phyloP scores from a whole-genome alignment of 2,888 invertebrate species.

The Pyrochroa serraticornis region DNA sequence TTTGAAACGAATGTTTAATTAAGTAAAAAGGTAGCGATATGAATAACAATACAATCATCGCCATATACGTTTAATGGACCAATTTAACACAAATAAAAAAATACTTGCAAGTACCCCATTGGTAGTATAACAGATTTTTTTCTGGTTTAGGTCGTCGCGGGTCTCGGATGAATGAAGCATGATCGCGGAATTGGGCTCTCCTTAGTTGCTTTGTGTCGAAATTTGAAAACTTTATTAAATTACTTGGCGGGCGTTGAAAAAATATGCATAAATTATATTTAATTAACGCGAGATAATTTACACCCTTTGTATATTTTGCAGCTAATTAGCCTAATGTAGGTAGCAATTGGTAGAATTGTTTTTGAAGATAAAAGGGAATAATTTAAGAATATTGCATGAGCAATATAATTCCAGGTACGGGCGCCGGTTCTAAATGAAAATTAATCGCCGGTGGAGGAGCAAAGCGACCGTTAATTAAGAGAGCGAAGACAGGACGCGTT shows the following conservation, averaged over 20 bases:
- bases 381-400: conserved; percentile 41
- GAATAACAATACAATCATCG: no score
- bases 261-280: conserved; percentile 29
- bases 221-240: conserved; percentile 22
- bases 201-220: not conserved
- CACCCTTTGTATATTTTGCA: conserved; percentile 29
- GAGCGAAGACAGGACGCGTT: conserved; percentile 40
- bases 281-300: conserved; percentile 28
- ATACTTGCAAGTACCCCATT: no score
- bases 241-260: conserved; percentile 24
- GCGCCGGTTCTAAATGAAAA: conserved; percentile 37
- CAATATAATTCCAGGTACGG: conserved; percentile 36
- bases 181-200: no score
- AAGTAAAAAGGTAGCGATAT: no score
- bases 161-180: no score
- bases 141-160: no score
- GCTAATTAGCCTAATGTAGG: conserved; percentile 30
- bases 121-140: no score
- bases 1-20: no score
- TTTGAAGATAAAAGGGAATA: conserved; percentile 35
- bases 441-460: conserved; percentile 38
- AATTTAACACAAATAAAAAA: no score
- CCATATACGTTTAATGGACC: no score
- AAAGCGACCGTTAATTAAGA: conserved; percentile 40
- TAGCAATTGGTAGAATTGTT: conserved; percentile 28